phyloP scores from a whole-genome alignment of 2,888 invertebrate species.

The Lasioglossum morio region DNA sequence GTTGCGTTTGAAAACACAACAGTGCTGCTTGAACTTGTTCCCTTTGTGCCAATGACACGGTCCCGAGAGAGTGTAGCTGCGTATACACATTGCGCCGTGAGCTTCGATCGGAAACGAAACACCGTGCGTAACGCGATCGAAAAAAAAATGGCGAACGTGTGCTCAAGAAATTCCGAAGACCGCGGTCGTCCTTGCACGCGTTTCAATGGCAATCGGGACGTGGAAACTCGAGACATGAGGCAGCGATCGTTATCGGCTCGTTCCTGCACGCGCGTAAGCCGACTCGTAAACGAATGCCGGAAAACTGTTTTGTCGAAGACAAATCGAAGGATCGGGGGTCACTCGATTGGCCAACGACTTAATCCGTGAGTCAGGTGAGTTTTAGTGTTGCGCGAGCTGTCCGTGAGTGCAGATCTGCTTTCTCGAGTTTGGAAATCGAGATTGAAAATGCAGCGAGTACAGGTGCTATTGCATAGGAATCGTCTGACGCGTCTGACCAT shows the following conservation, averaged over 20 bases:
- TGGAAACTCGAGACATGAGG: slow-evolving; percentile 47
- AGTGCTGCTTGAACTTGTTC: not conserved
- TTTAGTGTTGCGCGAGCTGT: not conserved
- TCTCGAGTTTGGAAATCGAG: no score
- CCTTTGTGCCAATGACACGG: slow-evolving; percentile 3
- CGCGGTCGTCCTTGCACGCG: slow-evolving; percentile 43
- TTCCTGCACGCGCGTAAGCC: slow-evolving; percentile 11
- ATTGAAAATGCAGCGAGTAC: no score
- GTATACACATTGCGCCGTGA: not conserved
- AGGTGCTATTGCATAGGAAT: no score
- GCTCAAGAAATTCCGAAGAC: slow-evolving; percentile 51
- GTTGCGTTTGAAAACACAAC: not conserved
- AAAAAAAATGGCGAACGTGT: slow-evolving; percentile 36
- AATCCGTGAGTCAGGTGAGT: not conserved
- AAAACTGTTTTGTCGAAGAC: slow-evolving; percentile 10
- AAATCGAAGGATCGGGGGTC: not conserved
- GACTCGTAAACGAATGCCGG: slow-evolving; percentile 15
- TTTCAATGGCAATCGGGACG: slow-evolving; percentile 56
- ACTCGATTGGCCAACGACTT: not conserved
- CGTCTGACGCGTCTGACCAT: no score
- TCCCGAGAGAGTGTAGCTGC: slow-evolving; percentile 33
- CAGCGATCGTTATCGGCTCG: slow-evolving; percentile 51
- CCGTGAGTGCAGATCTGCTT: not conserved
- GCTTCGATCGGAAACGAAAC: slow-evolving; percentile 32
- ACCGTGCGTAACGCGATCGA: slow-evolving; percentile 33